Conservation (phyloP, 2,888 invertebrate genomes). For the Nineta flava region DNA sequence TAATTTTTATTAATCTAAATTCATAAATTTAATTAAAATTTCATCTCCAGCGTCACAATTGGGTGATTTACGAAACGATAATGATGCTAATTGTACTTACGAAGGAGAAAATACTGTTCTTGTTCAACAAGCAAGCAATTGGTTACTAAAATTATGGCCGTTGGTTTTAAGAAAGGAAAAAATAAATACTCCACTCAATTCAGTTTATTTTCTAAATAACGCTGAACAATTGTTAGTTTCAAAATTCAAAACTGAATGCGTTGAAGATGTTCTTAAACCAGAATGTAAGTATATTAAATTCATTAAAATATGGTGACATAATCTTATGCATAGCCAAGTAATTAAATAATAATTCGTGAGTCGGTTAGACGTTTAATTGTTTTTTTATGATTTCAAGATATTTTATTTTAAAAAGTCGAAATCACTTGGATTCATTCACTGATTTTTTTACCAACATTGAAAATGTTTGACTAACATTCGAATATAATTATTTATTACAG, state of each 20-base stretch:
- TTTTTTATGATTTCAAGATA: too few species aligned
- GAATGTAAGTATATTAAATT: slow-evolving; percentile 28
- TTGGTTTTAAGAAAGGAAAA: slow-evolving; percentile 22
- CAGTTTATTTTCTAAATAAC: slow-evolving; percentile 45
- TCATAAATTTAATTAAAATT: too few species aligned
- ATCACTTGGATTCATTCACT: too few species aligned
- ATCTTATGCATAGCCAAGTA: too few species aligned
- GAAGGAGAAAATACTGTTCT: slow-evolving; percentile 86
- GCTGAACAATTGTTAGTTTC: slow-evolving; percentile 34
- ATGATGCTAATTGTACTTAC: slow-evolving; percentile 78
- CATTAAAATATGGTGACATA: too few species aligned
- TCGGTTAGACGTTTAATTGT: too few species aligned
- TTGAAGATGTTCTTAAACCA: slow-evolving; percentile 35
- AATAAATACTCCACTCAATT: slow-evolving; percentile 42
- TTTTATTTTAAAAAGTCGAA: too few species aligned
- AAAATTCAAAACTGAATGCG: slow-evolving; percentile 32
- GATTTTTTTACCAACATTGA: too few species aligned
- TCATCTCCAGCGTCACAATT: slow-evolving; percentile 44
- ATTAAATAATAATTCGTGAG: too few species aligned
- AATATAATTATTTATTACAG: slow-evolving; percentile 27
- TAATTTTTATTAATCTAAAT: slow-evolving; percentile 7
- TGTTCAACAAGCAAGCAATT: slow-evolving; percentile 77
- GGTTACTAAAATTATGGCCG: slow-evolving; percentile 51
- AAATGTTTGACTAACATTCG: too few species aligned
- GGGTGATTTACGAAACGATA: slow-evolving; percentile 58